phyloP scores from a whole-genome alignment of 2,113 vertebrate species.

The Microtus montanus region DNA sequence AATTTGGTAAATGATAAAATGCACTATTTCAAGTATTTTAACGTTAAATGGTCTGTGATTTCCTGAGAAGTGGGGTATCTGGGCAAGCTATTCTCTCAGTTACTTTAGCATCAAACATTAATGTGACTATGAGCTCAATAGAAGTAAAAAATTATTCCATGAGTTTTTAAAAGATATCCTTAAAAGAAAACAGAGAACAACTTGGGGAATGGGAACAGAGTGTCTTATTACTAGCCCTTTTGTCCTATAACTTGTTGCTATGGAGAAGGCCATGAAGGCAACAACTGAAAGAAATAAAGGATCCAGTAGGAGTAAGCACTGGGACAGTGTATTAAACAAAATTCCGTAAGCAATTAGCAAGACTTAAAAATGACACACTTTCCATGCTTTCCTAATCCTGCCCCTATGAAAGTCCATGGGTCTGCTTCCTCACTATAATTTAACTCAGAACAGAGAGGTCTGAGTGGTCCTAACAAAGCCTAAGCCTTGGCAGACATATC shows the following conservation, averaged over 20 bases:
- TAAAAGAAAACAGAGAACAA: conserved; percentile 55
- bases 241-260: conserved; percentile 68
- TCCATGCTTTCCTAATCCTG: conserved; percentile 45
- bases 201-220: not conserved
- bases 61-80: conserved; percentile 44
- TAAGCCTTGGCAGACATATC: conserved; percentile 57
- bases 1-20: conserved; percentile 45
- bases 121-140: conserved; percentile 44
- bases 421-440: conserved; percentile 66
- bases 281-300: conserved; percentile 61
- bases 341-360: conserved; percentile 69
- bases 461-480: conserved; percentile 68
- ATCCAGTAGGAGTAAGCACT: conserved; percentile 49
- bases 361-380: conserved; percentile 63
- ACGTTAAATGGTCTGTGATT: not conserved
- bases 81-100: conserved; percentile 36
- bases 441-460: conserved; percentile 59
- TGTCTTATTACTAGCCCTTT: conserved; percentile 48
- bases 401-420: conserved; percentile 45
- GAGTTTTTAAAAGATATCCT: not conserved
- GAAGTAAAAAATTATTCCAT: conserved; percentile 54
- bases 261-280: conserved; percentile 59
- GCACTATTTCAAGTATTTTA: conserved; percentile 36
- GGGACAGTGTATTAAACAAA: conserved; percentile 60
- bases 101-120: conserved; percentile 51